Conservation (phyloP, 30 jellyfish, hydroid and myxozoan genomes). For the Hydra vulgaris region DNA sequence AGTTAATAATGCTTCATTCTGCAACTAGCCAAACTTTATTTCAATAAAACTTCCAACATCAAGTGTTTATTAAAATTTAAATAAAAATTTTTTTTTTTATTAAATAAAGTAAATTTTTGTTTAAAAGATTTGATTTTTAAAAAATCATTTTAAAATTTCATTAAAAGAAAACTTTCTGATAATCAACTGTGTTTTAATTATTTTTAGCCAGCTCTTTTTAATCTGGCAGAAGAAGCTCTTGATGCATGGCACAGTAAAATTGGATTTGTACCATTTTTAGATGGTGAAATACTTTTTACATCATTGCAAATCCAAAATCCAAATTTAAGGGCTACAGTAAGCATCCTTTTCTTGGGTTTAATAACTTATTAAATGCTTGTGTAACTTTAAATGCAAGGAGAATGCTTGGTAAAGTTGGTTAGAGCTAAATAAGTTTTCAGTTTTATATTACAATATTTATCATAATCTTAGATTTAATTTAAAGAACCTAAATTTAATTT, state of each 20-base stretch:
- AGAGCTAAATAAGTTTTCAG: neutral
- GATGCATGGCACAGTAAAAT: slow-evolving; percentile 73
- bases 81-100: neutral
- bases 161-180: neutral
- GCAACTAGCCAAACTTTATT: neutral
- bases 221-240: slow-evolving; percentile 66
- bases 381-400: neutral
- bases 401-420: neutral
- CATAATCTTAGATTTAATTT: neutral
- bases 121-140: neutral
- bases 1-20: neutral
- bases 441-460: neutral
- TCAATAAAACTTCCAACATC: neutral
- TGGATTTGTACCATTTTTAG: slow-evolving; percentile 60
- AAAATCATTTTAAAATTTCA: neutral
- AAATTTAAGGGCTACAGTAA: slow-evolving; percentile 50
- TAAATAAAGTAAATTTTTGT: no score
- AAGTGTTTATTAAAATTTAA: no score
- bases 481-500: neutral
- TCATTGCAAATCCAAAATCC: slow-evolving; percentile 56
- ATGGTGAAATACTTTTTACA: slow-evolving; percentile 57
- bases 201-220: slow-evolving; percentile 57
- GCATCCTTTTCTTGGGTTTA: neutral
- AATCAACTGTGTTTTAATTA: neutral
- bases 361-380: neutral